Base-by-base conservation (phyloP, 2,113 vertebrate species). In the Xenopus laevis region DNA sequence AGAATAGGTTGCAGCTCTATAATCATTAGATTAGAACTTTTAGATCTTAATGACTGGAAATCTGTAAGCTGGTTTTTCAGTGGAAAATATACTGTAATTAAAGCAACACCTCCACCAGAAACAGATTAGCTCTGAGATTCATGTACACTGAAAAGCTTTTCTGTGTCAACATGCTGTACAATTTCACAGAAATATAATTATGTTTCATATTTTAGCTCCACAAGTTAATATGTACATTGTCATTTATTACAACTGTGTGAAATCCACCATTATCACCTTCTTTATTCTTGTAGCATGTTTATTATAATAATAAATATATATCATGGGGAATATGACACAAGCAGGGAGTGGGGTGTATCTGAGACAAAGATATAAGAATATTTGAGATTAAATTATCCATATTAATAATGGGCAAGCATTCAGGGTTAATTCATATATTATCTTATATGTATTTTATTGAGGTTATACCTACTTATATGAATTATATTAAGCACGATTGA, bases 11-110 rank as follows among this genome's bases (percentile, higher is more conserved):
- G 55, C 12, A 20, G 71, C 52, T 53, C n/a, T 59, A 73, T 33
- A 30, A 59, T 66, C 63, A 73, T 66, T 73, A 66, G 71, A 73
- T 73, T 73, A 73, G 15, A 73, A 27, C 13, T 10, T 47, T 73
- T 30, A 6, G 16, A 46, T 50, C 12, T 52, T 64, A 61, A 71
- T 72, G 18, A 53, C 63, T 30, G 13, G 13, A 45, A 66, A 73
- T 73, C 50, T 27, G 12, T 23, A 16, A 23, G 58, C 58, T 12
- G 45, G 33, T 10, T 23, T 58, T 73, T 73, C 40, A 59, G 4
- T 59, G 18, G 33, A n/a, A 73, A 73, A 73, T 73, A 66, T 40
- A 47, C 71, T 18, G 45, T 58, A 73, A 73, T 73, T 73, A 66
- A 40, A 33, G 62, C 71, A 46, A 63, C 60, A 16, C 5, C 60